Evolutionary conservation across 2,888 invertebrate species (phyloP).

Genomic region (Euzophera pinguis): DNA sequence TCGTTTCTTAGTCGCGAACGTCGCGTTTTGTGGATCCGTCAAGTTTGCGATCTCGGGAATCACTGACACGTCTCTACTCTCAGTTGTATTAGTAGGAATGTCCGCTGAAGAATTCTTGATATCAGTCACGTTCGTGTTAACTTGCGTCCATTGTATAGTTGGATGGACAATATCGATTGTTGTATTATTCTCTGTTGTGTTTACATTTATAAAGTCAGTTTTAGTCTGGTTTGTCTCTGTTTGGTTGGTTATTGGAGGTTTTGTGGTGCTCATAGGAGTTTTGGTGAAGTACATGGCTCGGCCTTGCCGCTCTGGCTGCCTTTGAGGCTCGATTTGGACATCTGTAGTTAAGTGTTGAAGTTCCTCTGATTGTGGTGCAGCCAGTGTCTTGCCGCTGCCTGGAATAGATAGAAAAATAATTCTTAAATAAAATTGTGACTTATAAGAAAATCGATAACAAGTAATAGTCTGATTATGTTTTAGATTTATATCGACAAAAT

Average conservation of each 20-base stretch:
- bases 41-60: constrained; percentile 33
- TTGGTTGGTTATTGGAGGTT: constrained; percentile 38
- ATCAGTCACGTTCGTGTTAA: constrained; percentile 33
- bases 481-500: background rate
- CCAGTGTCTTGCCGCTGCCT: constrained; percentile 47
- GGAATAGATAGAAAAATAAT: constrained; percentile 34
- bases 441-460: background rate
- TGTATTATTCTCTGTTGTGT: constrained; percentile 28
- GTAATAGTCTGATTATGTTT: no score
- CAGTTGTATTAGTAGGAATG: constrained; percentile 27
- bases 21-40: constrained; percentile 52
- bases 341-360: constrained; percentile 48
- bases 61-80: constrained; percentile 32
- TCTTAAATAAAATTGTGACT: no score
- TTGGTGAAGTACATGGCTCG: constrained; percentile 69
- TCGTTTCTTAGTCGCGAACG: constrained; percentile 47
- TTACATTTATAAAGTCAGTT: constrained; percentile 23
- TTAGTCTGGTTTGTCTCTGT: constrained; percentile 31
- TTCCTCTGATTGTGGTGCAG: constrained; percentile 63
- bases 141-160: constrained; percentile 53
- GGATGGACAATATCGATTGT: constrained; percentile 38
- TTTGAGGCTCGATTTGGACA: constrained; percentile 35
- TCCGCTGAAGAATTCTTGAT: constrained; percentile 27
- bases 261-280: constrained; percentile 37
- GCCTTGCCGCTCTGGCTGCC: constrained; percentile 48